Evolutionary conservation across 2,113 vertebrate species (phyloP).

Genomic region (Dolichallabes microphthalmus): DNA sequence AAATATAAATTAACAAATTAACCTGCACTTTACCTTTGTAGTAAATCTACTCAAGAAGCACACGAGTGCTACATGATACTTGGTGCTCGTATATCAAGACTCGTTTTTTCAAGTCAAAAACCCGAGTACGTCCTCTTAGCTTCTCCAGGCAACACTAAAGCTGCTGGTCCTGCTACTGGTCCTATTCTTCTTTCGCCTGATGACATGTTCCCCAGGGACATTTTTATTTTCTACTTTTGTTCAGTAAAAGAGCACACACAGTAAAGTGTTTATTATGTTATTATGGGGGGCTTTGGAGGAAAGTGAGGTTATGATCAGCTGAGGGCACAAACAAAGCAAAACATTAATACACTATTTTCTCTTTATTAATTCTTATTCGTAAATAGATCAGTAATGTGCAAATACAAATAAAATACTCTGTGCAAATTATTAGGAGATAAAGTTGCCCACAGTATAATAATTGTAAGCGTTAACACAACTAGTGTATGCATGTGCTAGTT

Average conservation of each 20-base stretch:
- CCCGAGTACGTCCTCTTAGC: not conserved
- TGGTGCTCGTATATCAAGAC: too few relatives aligned
- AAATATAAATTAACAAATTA: too few relatives aligned
- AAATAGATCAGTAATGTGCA: not conserved
- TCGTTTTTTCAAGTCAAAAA: too few relatives aligned
- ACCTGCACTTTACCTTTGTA: too few relatives aligned
- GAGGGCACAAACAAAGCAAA: not conserved
- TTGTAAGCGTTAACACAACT: not conserved
- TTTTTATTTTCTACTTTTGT: not conserved
- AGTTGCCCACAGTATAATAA: not conserved
- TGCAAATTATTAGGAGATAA: not conserved
- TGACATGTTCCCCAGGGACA: conserved; percentile 59
- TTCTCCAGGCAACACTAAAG: not conserved
- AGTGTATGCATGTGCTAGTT: not conserved
- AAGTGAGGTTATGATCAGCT: not conserved
- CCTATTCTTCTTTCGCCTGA: conserved; percentile 26
- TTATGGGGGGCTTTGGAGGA: not conserved
- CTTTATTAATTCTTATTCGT: not conserved
- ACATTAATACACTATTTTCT: not conserved
- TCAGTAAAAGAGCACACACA: not conserved
- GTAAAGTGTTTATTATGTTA: conserved; percentile 6
- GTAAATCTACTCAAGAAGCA: too few relatives aligned
- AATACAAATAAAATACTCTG: not conserved
- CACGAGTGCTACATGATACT: too few relatives aligned
- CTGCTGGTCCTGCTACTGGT: conserved; percentile 38